Evolutionary conservation across 2,797 vertebrate genomes (phyloP).

Genomic region (Sebastiscus albofasciatus): DNA sequence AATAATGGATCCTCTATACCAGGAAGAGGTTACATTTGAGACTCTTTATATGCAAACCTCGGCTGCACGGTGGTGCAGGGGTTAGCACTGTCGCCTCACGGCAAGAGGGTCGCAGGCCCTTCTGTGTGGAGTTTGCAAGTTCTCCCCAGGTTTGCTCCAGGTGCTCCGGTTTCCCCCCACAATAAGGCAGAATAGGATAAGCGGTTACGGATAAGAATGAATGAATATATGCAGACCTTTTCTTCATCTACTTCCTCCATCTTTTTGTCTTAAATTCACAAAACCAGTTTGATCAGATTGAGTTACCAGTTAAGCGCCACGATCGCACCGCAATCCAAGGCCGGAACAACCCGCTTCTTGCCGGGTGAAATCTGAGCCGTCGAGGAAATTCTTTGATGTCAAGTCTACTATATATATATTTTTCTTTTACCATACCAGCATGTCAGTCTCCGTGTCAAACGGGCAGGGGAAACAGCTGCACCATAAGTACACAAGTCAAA

Average conservation of each 20-base stretch:
- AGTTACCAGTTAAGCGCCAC: not conserved
- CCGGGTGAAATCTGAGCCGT: constrained; percentile 12
- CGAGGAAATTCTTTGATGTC: constrained; percentile 28
- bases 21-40: not conserved
- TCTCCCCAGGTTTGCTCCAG: too few relatives aligned
- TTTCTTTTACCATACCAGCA: constrained; percentile 38
- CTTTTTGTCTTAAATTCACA: not conserved
- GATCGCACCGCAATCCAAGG: too few relatives aligned
- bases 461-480: constrained; percentile 47
- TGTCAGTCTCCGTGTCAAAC: constrained; percentile 31
- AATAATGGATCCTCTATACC: constrained; percentile 35
- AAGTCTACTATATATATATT: constrained; percentile 19
- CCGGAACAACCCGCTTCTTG: not conserved
- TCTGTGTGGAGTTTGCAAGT: too few relatives aligned
- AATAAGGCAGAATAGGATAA: too few relatives aligned
- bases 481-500: constrained; percentile 25
- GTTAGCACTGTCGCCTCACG: too few relatives aligned
- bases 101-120: too few relatives aligned
- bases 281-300: not conserved
- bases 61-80: too few relatives aligned
- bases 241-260: not conserved
- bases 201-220: too few relatives aligned
- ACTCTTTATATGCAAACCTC: not conserved
- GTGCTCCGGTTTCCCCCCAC: too few relatives aligned
- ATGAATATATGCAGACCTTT: not conserved